Percentiles rank a stretch among this genome's conserved stretches.
Evolutionary conservation across 2,888 invertebrate species (phyloP).

Genomic region (Phymatocera aterrima): DNA sequence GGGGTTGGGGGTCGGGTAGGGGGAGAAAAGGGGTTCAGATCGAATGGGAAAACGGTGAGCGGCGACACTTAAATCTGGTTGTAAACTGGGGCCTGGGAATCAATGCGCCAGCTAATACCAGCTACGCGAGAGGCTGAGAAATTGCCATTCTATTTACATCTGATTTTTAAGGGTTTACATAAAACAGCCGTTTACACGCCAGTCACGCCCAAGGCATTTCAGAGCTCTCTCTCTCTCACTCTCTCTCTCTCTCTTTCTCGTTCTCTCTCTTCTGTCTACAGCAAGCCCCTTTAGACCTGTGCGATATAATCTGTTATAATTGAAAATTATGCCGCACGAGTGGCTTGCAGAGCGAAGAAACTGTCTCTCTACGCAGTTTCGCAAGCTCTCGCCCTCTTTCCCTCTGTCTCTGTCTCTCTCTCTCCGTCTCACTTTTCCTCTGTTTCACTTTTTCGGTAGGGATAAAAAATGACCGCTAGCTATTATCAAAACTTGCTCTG

Average conservation of each 20-base stretch:
- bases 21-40: neutral
- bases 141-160: constrained; percentile 47
- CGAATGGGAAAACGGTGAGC: constrained; percentile 18
- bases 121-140: constrained; percentile 27
- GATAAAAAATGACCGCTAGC: constrained; percentile 25
- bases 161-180: constrained; percentile 62
- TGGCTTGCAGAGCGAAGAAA: constrained; percentile 52
- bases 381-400: neutral
- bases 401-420: too few species aligned
- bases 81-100: constrained; percentile 9
- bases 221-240: constrained; percentile 38
- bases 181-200: constrained; percentile 62
- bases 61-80: constrained; percentile 43
- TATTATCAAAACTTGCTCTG: constrained; percentile 6
- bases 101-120: constrained; percentile 31
- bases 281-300: constrained; percentile 38
- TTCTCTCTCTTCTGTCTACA: constrained; percentile 10
- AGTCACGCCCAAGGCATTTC: constrained; percentile 57
- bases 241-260: constrained; percentile 43
- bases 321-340: constrained; percentile 67
- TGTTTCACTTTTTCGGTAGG: neutral
- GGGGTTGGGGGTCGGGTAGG: neutral
- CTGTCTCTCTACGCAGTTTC: constrained; percentile 37
- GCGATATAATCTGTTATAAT: constrained; percentile 67
- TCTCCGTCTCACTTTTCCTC: too few species aligned